phyloP scores from a whole-genome alignment of 2,888 invertebrate genomes.

The Rhingia rostrata region DNA sequence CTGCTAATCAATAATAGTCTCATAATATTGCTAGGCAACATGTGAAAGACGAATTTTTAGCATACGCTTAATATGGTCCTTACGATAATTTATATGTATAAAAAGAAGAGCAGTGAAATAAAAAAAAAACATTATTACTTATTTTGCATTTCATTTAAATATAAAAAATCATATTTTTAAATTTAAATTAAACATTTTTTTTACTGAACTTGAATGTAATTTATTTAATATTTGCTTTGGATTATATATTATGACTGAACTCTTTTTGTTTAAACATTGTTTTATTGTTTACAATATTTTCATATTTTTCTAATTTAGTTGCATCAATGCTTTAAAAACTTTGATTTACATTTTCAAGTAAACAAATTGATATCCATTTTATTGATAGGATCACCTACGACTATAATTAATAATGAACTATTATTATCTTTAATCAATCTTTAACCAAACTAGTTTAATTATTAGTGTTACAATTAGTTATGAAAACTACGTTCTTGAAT shows the following conservation, averaged over 20 bases:
- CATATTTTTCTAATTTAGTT: slow-evolving; percentile 11
- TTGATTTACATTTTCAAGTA: slow-evolving; percentile 8
- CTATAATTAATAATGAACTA: slow-evolving; percentile 32
- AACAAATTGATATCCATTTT: neutral
- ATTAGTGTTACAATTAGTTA: slow-evolving; percentile 55
- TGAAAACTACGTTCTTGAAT: slow-evolving; percentile 33
- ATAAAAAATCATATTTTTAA: no score
- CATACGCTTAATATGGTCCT: no score
- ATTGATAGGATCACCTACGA: slow-evolving; percentile 1
- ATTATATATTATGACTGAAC: slow-evolving; percentile 27
- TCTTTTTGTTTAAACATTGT: slow-evolving; percentile 28
- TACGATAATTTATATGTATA: no score
- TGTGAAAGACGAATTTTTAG: no score
- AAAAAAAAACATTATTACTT: no score
- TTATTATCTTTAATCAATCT: slow-evolving; percentile 35
- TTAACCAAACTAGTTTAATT: slow-evolving; percentile 70
- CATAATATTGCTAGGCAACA: no score
- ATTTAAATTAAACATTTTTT: neutral
- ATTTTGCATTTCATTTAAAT: no score
- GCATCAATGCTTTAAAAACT: slow-evolving; percentile 29
- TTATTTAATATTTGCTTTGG: slow-evolving; percentile 13
- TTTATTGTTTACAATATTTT: slow-evolving; percentile 10
- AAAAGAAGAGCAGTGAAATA: no score
- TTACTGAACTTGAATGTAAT: slow-evolving; percentile 13
- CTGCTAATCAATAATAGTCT: neutral